phyloP scores from a whole-genome alignment of 2,797 vertebrate genomes.

The Galagoides demidoff region DNA sequence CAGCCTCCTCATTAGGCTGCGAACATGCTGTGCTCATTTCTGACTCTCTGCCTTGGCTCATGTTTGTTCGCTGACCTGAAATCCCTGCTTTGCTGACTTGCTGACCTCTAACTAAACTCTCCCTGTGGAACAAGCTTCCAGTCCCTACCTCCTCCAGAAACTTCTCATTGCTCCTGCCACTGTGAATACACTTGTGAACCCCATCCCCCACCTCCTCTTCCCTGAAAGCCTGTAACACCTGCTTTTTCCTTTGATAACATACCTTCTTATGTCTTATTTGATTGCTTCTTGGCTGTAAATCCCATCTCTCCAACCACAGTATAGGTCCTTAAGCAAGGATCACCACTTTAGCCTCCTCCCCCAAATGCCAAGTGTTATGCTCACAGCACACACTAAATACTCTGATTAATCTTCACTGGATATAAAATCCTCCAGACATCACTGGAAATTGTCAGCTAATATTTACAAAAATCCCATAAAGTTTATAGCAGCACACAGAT shows the following conservation, averaged over 20 bases:
- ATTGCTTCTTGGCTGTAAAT: constrained; percentile 39
- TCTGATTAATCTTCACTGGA: constrained; percentile 48
- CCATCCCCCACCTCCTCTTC: not conserved
- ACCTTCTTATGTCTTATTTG: constrained; percentile 19
- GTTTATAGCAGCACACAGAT: constrained; percentile 55
- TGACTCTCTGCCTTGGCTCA: constrained; percentile 49
- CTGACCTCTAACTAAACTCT: constrained; percentile 72
- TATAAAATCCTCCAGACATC: constrained; percentile 62
- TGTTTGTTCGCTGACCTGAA: constrained; percentile 69
- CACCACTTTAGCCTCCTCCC: not conserved
- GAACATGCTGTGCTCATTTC: constrained; percentile 75
- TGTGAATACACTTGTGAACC: accelerated
- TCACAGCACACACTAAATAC: constrained; percentile 46
- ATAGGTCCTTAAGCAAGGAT: constrained; percentile 50
- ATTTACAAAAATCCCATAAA: constrained; percentile 70
- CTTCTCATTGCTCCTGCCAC: not conserved
- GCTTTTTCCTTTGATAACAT: not conserved
- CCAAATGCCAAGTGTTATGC: not conserved
- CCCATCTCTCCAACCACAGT: constrained; percentile 17
- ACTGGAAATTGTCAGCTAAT: constrained; percentile 69
- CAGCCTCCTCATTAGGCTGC: constrained; percentile 63
- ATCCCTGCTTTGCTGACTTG: constrained; percentile 53
- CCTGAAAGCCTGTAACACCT: not conserved
- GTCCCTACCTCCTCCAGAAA: constrained; percentile 38
- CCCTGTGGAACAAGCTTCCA: constrained; percentile 2